phyloP scores from a whole-genome alignment of 2,888 invertebrate genomes.

The Caenorhabditis panamensis region DNA sequence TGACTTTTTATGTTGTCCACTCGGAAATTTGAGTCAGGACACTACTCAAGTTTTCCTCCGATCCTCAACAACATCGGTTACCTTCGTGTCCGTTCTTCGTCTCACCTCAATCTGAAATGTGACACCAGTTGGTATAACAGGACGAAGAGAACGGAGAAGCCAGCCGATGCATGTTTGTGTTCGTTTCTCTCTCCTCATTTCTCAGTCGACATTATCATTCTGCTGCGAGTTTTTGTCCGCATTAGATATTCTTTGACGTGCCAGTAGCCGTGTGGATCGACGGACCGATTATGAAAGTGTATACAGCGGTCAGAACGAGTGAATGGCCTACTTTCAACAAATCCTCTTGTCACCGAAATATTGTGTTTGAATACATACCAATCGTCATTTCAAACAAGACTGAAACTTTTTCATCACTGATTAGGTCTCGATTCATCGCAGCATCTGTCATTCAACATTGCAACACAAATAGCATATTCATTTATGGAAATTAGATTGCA shows the following conservation, averaged over 20 bases:
- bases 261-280: not conserved
- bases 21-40: slow-evolving; percentile 20
- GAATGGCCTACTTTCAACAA: not conserved
- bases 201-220: not conserved
- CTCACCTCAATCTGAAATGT: slow-evolving; percentile 19
- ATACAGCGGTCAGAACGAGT: not conserved
- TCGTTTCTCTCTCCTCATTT: slow-evolving; percentile 23
- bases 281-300: not conserved
- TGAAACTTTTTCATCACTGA: not conserved
- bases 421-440: too few relatives aligned
- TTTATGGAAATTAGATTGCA: too few relatives aligned
- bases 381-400: too few relatives aligned
- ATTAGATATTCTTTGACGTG: not conserved
- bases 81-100: slow-evolving; percentile 7
- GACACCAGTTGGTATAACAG: slow-evolving; percentile 31
- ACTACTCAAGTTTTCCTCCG: not conserved
- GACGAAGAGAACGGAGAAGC: not conserved
- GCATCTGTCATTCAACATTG: too few relatives aligned
- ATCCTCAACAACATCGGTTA: not conserved
- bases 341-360: not conserved
- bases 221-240: not conserved
- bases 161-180: slow-evolving; percentile 38
- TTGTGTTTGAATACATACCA: not conserved
- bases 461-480: too few relatives aligned
- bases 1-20: not conserved